Evolutionary conservation across 2,888 invertebrate genomes (phyloP), one percentile per base, ranked within the genome.

Genomic region (Acronicta aceris): DNA sequence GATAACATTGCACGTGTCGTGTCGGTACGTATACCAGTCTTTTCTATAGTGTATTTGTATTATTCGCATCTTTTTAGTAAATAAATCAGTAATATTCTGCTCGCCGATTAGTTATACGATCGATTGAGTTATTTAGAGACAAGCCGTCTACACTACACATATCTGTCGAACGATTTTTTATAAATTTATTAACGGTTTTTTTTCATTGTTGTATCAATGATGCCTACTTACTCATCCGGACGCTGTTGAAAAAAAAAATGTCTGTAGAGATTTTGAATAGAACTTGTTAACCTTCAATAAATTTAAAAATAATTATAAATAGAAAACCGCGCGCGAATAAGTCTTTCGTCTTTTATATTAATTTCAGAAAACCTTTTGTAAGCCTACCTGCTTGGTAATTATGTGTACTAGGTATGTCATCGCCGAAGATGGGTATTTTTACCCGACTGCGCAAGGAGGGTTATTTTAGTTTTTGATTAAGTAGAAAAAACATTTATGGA

Each of bases 121-220:
- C n/a, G n/a, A n/a, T n/a, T 36, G 15, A n/a, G 55, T 42, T 17
- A 46, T 21, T 9, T 16, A n/a, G 21, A 8, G 47, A 43, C n/a
- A 5, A 30, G 15, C 49, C 21, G 12, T 16, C 1, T 30, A 36
- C 51, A n/a, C n/a, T n/a, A n/a, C n/a, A n/a, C n/a, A 6, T 6
- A 40, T 8, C 40, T 13, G 36, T 46, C 56, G 43, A 12, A 17
- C 38, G 25, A 25, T 47, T 46, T 52, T 53, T 68, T 54, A 47
- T 69, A 15, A 57, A 43, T 38, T 57, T 40, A 57, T 40, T 74
- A 78, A 75, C 78, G 78, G 75, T 66, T 75, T 78, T 76, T 71
- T 59, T 64, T 70, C 78, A 71, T 78, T 71, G 78, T 77, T 65
- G 50, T 62, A 74, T 58, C 55, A 64, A 63, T 55, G 78, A 71